A percentile compares a stretch with the other conserved stretches of the same genome.
These are phyloP conservation scores for Apostichopus japonicus DNA, from an alignment of 35 echinoderm and acorn worm genomes.

Conservation along the genomic window DNA sequence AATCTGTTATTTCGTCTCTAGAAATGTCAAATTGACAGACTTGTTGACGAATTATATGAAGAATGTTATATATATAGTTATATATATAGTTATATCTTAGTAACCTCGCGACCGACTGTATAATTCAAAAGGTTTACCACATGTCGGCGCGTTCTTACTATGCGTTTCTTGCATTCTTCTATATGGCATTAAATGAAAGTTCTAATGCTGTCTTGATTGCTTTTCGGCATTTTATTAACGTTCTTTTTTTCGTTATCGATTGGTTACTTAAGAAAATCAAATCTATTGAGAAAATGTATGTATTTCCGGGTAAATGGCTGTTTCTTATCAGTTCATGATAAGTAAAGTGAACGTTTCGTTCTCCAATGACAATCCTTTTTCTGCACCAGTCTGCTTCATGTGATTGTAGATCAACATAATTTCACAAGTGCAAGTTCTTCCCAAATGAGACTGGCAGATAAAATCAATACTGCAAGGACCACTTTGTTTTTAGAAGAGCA, in stretches of 20 bases:
- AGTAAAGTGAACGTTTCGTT: not conserved
- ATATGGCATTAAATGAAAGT: too few relatives aligned
- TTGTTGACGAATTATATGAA: too few relatives aligned
- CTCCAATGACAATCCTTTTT: not conserved
- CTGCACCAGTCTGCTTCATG: not conserved
- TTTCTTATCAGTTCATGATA: not conserved
- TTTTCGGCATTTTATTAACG: too few relatives aligned
- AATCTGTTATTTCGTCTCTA: too few relatives aligned
- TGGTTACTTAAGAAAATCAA: not conserved
- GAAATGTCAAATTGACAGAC: too few relatives aligned
- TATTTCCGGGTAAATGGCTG: not conserved
- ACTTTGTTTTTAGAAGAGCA: slow-evolving; percentile 31
- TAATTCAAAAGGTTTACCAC: too few relatives aligned
- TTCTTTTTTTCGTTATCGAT: not conserved
- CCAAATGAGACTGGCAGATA: slow-evolving; percentile 38
- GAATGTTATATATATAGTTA: too few relatives aligned
- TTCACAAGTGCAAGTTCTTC: not conserved
- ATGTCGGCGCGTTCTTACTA: too few relatives aligned
- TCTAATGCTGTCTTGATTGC: too few relatives aligned
- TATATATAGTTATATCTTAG: too few relatives aligned
- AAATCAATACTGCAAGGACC: slow-evolving; percentile 42
- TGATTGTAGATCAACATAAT: not conserved
- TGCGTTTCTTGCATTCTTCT: too few relatives aligned
- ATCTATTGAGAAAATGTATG: not conserved
- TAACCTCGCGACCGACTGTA: too few relatives aligned